Evolutionary conservation across 2,888 invertebrate species (phyloP), one percentile per base, ranked within the genome.

Genomic region (Dryobotodes eremita): DNA sequence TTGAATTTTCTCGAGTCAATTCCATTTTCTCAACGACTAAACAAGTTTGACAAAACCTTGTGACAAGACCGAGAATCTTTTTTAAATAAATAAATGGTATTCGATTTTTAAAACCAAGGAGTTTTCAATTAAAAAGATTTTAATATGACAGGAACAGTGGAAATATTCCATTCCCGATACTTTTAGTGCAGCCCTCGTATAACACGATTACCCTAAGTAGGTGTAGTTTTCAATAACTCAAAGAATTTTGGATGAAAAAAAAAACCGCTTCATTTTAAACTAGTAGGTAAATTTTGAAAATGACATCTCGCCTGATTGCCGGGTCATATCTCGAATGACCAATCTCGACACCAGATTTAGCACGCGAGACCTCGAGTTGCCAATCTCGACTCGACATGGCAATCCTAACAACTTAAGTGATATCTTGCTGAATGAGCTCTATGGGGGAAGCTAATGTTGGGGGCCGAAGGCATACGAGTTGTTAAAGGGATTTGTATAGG

Each of bases 361-460:
- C 15, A 26, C 59, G 59, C 59, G 7, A 59, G 15, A 59, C 15
- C 15, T 59, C 26, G 59, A 59, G 59, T 26, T 59, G 59, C 26
- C 26, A 26, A 15, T 26, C 26, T 26, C 26, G 59, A 26, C 26
- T 59, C 26, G 26, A 59, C 15, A 26, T 59, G 6, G 26, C 15
- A 59, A 6, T 26, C 57, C 57, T 59, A 59, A 17, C 70, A 78
- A 80, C 74, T 75, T 84, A 82, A 86, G 73, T 74, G 81, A 88
- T 85, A 83, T 83, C 59, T 85, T 81, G 81, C 75, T 50, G 72
- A 86, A 59, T 62, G 42, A 69, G 64, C 64, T 69, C 46, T 75
- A 74, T 64, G n/a, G 42, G 53, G 57, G 17, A 53, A 57, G 53
- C 4, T n/a, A 17, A 57, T 20, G n/a, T 62, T 71, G 6, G 62